Base-by-base conservation (phyloP, 2,113 vertebrate genomes). In the Lontra canadensis region DNA sequence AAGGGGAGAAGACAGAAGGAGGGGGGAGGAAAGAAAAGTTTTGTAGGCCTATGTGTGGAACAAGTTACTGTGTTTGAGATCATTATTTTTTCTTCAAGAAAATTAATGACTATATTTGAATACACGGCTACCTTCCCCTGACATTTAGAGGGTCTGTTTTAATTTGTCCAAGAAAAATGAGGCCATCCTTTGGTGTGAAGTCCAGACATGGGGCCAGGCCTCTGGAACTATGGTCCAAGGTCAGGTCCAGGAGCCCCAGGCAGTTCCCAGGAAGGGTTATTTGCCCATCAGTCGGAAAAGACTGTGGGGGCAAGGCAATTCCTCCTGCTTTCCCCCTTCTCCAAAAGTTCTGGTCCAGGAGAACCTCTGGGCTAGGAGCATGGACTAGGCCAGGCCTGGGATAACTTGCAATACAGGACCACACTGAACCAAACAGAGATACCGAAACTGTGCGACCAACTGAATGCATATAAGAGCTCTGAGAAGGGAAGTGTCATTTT, bases 91-190 rank as follows among this genome's bases (percentile, higher is more conserved):
- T 65, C 84, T 90, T 84, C 39, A 57, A 79, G 67, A 95, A 82
- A 73, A 92, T 8, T 81, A 67, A 92, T 74, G 52, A 94, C 89
- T 95, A 42, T 63, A 94, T 95, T 69, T 93, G 69, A 88, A 88
- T 44, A 63, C 25, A 74, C 9, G 25, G 81, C n/a, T 26, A 91
- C 42, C 36, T 44, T 97, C 90, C 81, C 17, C 59, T 59, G 78
- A 94, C 39, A 44, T 63, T 80, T 84, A n/a, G 39, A 42, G 73
- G 52, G 31, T 25, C 76, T n/a, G 65, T 47, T 49, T 84, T 49
- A 63, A 65, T 74, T 52, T 29, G 12, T 26, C 86, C 31, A 95
- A 81, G 52, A 59, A 76, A 90, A 93, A 78, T 0, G 39, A 92
- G 55, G 55, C 15, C 29, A 59, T 96, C 36, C 20, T 65, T 63